A percentile compares a stretch with the other conserved stretches of the same genome.
Evolutionary conservation across 2,797 vertebrate genomes (phyloP).

Genomic region (Vireo griseus): DNA sequence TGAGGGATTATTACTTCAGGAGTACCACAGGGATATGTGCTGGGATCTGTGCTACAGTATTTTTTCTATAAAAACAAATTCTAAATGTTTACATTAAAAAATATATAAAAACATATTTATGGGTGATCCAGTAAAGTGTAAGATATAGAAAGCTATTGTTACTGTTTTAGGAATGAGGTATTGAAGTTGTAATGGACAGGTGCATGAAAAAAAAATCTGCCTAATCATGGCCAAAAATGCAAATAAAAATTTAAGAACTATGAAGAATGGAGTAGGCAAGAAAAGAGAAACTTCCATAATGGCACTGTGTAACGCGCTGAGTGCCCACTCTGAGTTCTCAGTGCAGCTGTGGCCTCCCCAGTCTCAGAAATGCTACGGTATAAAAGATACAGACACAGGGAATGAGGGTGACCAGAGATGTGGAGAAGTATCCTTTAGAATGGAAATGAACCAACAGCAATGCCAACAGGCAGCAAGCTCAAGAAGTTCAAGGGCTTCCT

Average conservation of each 20-base stretch:
- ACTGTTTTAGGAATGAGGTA: background rate
- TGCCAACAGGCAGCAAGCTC: background rate
- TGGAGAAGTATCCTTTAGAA: background rate
- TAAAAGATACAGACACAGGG: background rate
- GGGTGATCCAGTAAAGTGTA: background rate
- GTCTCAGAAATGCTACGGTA: background rate
- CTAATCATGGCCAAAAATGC: background rate
- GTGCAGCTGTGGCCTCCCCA: background rate
- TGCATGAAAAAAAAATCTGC: background rate
- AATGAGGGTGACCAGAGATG: background rate
- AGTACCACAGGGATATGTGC: background rate
- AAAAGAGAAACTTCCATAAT: background rate
- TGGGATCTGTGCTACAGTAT: background rate
- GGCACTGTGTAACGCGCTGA: background rate
- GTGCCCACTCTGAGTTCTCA: background rate
- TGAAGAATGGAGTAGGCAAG: background rate
- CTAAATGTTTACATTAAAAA: background rate
- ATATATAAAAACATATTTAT: background rate
- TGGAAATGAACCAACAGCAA: accelerated
- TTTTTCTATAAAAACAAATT: background rate
- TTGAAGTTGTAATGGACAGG: background rate
- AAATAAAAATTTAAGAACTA: background rate
- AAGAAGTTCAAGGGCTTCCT: background rate
- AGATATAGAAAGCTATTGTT: background rate
- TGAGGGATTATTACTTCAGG: background rate